Evolutionary conservation across 2,113 vertebrate species (phyloP), one percentile per base, ranked within the genome.

Genomic region (Melanocharis versteri): DNA sequence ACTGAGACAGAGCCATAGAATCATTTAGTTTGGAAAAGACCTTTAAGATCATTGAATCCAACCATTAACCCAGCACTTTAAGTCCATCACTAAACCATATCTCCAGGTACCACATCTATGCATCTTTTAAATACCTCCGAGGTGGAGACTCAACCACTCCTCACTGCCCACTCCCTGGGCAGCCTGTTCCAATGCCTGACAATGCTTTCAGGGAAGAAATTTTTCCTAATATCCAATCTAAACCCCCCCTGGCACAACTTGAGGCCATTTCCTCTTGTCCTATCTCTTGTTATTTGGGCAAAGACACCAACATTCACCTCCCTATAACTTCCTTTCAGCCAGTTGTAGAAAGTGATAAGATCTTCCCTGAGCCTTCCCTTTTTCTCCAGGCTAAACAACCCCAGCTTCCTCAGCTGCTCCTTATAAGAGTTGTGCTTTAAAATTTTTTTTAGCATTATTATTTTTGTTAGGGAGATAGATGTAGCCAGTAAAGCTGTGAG

Each of bases 61-160:
- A 35, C 47, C 9, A 6, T 33, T 76, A 42, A 60, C 40, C 18
- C 40, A 61, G 26, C 40, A 54, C 18, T 61, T 42, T 10, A 54
- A 40, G 30, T n/a, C 47, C 17, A 47, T 40, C n/a, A 75, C 9
- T 68, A 61, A 76, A 23, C 31, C 6, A 3, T 20, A 15, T 56
- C 10, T 15, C 22, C 31, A 69, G 23, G n/a, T 31, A 22, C 13
- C 40, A 48, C 26, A 56, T 35, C 30, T 27, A 4, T 0, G 0
- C 11, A 47, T 54, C 31, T 61, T 90, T 48, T 42, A 77, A 77
- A 42, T 70, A 28, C 7, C 26, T 62, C 11, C 18, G 17, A 21
- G 6, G 2, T 42, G 21, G 14, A 39, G 8, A 66, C 18, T 61
- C 62, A 76, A 31, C 35, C 15, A 17, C 27, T 50, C 54, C n/a